Conservation (phyloP, 2,797 vertebrate genomes). For the Squalus acanthias region DNA sequence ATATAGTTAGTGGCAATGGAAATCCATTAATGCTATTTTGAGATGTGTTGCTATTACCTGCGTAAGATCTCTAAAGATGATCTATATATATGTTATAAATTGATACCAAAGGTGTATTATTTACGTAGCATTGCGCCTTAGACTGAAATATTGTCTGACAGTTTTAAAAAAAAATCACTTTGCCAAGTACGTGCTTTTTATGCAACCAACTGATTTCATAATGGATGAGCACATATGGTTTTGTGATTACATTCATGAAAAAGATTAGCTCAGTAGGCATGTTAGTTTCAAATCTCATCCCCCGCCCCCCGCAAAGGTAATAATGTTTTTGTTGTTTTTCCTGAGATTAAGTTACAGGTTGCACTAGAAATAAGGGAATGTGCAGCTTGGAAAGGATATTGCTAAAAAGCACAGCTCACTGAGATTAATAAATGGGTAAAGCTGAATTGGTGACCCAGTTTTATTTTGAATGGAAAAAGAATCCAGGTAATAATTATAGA, state of each 20-base stretch:
- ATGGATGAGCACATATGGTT: slow-evolving; percentile 2
- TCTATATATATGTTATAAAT: background rate
- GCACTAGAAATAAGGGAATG: background rate
- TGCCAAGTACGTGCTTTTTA: background rate
- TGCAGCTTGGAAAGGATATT: background rate
- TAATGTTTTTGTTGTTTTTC: background rate
- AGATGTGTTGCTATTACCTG: background rate
- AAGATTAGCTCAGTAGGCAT: background rate
- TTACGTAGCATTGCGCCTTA: background rate
- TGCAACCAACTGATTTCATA: background rate
- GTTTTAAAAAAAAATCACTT: background rate
- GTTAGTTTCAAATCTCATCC: background rate
- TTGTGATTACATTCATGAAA: slow-evolving; percentile 6
- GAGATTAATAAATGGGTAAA: background rate
- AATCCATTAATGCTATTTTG: background rate
- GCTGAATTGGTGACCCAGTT: background rate
- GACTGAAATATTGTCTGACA: background rate
- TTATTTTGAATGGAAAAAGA: background rate
- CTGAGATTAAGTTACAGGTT: background rate
- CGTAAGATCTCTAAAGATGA: too few relatives aligned
- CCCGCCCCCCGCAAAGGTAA: background rate
- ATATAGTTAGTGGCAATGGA: background rate
- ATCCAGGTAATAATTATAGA: background rate
- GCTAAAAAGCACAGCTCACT: background rate
- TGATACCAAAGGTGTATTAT: background rate